Percentiles rank a stretch among this genome's conserved stretches.
Evolutionary conservation across 2,888 invertebrate species (phyloP).

Genomic region (Micoletzkya japonica): DNA sequence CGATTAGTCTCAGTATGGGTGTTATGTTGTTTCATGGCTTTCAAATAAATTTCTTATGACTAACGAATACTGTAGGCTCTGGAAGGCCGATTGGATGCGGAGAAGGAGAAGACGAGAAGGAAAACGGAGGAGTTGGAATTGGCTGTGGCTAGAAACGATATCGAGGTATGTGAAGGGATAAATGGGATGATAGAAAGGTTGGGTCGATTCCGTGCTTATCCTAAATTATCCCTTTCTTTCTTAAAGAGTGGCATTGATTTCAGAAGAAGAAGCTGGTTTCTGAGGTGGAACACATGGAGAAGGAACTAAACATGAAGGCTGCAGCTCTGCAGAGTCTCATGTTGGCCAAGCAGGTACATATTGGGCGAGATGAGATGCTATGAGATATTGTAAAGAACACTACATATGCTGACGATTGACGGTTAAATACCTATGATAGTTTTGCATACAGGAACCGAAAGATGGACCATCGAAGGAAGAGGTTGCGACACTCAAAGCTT

Average conservation of each 20-base stretch:
- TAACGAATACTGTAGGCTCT: no score
- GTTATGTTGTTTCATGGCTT: not conserved
- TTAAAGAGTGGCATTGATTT: slow-evolving; percentile 16
- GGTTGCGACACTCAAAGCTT: not conserved
- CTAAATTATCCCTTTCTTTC: not conserved
- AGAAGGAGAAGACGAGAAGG: slow-evolving; percentile 5
- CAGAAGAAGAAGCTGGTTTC: slow-evolving; percentile 40
- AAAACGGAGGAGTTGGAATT: slow-evolving; percentile 30
- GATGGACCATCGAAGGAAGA: slow-evolving; percentile 23
- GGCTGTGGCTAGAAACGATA: slow-evolving; percentile 31
- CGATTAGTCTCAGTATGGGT: not conserved
- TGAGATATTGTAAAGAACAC: not conserved
- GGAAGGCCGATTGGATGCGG: slow-evolving; percentile 1
- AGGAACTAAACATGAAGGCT: slow-evolving; percentile 50
- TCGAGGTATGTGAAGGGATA: slow-evolving; percentile 22
- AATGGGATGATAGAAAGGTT: not conserved
- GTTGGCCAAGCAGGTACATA: slow-evolving; percentile 48
- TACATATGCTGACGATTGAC: not conserved
- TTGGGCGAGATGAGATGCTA: not conserved
- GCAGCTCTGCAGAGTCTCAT: slow-evolving; percentile 54
- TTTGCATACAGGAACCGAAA: no score
- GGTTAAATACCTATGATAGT: not conserved
- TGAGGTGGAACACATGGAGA: slow-evolving; percentile 44
- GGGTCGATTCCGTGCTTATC: not conserved
- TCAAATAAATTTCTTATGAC: not conserved